Base-by-base conservation (phyloP, 2,888 invertebrate species). In the Eupithecia pulchellata region DNA sequence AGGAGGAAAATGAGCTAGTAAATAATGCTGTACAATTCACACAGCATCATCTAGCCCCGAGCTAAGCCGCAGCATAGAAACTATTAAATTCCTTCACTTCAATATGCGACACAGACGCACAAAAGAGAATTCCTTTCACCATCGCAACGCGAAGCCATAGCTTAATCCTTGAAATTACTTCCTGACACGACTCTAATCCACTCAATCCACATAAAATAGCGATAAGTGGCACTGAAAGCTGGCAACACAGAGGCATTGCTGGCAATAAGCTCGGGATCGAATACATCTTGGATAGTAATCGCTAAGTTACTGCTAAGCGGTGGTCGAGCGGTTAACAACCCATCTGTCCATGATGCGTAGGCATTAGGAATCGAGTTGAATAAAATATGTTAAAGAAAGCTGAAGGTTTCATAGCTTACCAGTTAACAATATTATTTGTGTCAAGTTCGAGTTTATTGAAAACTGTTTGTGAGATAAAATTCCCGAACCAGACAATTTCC, bases 271-370 rank as follows among this genome's bases (percentile, higher is more conserved):
- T 47, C 47, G 20, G 47, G 47, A 47, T 47, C 47, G 20, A 47
- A 47, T 47, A 20, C 11, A 47, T 47, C 47, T 47, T 47, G 20
- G 47, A 25, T 47, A 47, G 47, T 25, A 25, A 47, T 47, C 47
- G 47, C 20, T 25, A 47, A 47, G 47, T 47, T 47, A 47, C 47
- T 47, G 20, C 47, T 47, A 25, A 20, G 42, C n/a, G 20, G 47
- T 47, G 20, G 47, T 47, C 47, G 42, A 47, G 20, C 20, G 47
- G 47, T 47, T 47, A 47, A 20, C 47, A 47, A 47, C 47, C 47
- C 11, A 25, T 3, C 20, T 47, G 20, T 47, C 47, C 20, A 25
- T 47, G 47, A 20, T 6, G 42, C 9, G n/a, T 17, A n/a, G 42
- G n/a, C n/a, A n/a, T 11, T 20, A 25, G 47, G 11, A 47, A 25